A percentile compares a stretch with the other conserved stretches of the same genome.
These are phyloP conservation scores for Poliocrania exsul DNA, from an alignment of 2,797 vertebrate species.

Conservation along the genomic window DNA sequence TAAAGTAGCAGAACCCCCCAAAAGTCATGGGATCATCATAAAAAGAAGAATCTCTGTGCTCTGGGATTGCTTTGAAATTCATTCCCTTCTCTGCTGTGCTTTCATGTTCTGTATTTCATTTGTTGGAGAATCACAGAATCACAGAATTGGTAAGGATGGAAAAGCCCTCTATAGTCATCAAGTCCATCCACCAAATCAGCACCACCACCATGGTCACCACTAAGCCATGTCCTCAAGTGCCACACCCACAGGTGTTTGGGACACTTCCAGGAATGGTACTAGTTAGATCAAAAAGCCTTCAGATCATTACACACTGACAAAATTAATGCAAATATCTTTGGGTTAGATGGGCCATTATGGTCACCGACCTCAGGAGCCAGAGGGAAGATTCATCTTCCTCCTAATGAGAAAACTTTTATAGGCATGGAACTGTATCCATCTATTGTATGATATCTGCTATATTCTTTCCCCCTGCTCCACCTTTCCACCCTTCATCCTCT, in stretches of 20 bases:
- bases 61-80: background rate
- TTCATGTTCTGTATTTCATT: background rate
- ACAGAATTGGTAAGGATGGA: background rate
- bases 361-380: too few relatives aligned
- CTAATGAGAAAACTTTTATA: background rate
- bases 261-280: background rate
- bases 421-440: accelerated
- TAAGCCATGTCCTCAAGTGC: too few relatives aligned
- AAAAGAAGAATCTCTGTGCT: background rate
- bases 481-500: background rate
- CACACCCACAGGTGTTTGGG: accelerated
- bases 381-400: background rate
- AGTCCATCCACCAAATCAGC: background rate
- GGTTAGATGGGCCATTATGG: background rate
- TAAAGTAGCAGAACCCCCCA: background rate
- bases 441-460: background rate
- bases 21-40: background rate
- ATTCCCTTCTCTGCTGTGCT: background rate
- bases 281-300: background rate
- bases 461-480: background rate
- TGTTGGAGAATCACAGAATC: background rate
- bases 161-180: background rate
- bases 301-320: background rate
- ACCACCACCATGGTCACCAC: background rate
- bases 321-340: background rate